Evolutionary conservation across 2,888 invertebrate genomes (phyloP).

Genomic region (Carcina quercana): DNA sequence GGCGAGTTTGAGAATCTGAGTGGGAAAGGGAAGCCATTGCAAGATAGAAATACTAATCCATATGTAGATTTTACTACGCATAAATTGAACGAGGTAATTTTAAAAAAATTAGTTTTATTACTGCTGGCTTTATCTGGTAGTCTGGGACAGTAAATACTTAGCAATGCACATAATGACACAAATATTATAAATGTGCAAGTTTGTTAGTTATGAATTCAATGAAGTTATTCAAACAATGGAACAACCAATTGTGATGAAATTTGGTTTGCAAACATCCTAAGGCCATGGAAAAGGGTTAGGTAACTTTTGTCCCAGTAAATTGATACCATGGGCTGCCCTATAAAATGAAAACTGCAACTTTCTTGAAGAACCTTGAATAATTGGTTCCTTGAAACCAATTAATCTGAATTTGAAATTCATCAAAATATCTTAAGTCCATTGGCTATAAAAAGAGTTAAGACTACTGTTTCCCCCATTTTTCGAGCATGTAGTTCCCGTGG

Average conservation of each 20-base stretch:
- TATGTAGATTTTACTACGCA: conserved; percentile 92
- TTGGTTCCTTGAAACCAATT: too few species aligned
- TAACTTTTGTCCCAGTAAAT: too few species aligned
- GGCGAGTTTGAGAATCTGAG: conserved; percentile 91
- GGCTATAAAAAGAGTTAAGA: too few species aligned
- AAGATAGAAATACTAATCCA: conserved; percentile 81
- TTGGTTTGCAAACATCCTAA: too few species aligned
- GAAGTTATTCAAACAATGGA: not conserved
- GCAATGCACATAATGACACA: not conserved
- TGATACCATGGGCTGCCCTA: too few species aligned
- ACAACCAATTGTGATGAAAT: not conserved
- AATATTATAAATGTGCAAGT: not conserved
- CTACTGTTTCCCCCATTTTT: too few species aligned
- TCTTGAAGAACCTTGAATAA: too few species aligned
- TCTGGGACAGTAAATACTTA: not conserved
- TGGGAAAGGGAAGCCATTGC: conserved; percentile 88
- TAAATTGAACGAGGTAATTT: conserved; percentile 83
- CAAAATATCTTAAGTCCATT: too few species aligned
- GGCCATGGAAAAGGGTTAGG: too few species aligned
- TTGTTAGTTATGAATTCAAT: not conserved
- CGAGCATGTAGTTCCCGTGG: too few species aligned
- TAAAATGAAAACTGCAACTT: too few species aligned
- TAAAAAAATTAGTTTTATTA: not conserved
- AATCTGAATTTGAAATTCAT: too few species aligned
- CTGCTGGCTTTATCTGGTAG: not conserved